A percentile compares a stretch with the other conserved stretches of the same genome.
These are phyloP conservation scores for Plusia festucae DNA, from an alignment of 2,888 invertebrate genomes.

Conservation along the genomic window DNA sequence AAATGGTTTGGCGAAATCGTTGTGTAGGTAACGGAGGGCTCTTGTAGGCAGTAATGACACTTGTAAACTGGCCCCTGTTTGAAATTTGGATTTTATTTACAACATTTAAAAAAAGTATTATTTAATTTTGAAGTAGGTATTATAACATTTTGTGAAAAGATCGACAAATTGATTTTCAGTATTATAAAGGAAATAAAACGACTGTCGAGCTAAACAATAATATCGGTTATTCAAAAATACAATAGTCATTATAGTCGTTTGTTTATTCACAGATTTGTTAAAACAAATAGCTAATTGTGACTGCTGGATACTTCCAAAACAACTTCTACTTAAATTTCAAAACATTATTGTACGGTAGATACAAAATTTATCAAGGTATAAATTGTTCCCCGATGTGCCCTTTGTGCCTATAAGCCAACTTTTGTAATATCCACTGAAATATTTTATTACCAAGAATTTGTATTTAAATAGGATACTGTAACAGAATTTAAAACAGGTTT, in stretches of 20 bases:
- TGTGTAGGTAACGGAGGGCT: conserved; percentile 53
- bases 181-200: too few species aligned
- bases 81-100: conserved; percentile 23
- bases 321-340: conserved; percentile 3
- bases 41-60: conserved; percentile 52
- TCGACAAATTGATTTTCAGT: too few species aligned
- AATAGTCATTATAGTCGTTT: neutral
- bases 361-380: conserved; percentile 12
- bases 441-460: conserved; percentile 10
- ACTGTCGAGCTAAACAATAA: too few species aligned
- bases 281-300: conserved; percentile 1
- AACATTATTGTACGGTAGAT: conserved; percentile 6
- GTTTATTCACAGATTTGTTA: neutral
- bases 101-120: conserved; percentile 33
- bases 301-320: neutral
- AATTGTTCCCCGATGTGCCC: conserved; percentile 17
- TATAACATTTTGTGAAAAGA: neutral
- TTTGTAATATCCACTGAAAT: conserved; percentile 16
- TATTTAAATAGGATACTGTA: conserved; percentile 11
- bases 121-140: conserved; percentile 10
- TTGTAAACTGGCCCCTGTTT: conserved; percentile 52
- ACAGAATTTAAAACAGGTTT: conserved; percentile 9
- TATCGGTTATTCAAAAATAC: neutral
- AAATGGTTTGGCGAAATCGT: conserved; percentile 47
- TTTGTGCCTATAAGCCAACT: conserved; percentile 23